Conservation (phyloP, 2,113 vertebrate genomes). For the Mesoclemmys tuberculata region DNA sequence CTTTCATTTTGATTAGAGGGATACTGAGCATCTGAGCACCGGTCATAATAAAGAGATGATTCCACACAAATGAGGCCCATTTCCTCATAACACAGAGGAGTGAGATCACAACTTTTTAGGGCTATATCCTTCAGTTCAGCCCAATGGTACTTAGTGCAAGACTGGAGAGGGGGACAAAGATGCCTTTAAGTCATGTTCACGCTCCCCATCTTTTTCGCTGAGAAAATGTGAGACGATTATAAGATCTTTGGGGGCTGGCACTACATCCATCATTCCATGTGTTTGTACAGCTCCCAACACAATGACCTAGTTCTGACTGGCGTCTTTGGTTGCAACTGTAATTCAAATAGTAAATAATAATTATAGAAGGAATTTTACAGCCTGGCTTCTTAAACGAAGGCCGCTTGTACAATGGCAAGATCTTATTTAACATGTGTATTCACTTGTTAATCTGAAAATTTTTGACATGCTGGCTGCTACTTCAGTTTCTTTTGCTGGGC, state of each 20-base stretch:
- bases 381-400: neutral
- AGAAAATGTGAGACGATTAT: conserved; percentile 32
- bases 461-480: conserved; percentile 1
- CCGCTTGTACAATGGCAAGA: neutral
- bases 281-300: neutral
- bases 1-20: neutral
- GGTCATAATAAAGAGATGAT: neutral
- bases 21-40: neutral
- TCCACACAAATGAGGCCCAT: neutral
- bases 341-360: conserved; percentile 51
- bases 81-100: conserved; percentile 31
- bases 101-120: conserved; percentile 37
- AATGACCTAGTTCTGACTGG: neutral
- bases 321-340: conserved; percentile 6
- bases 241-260: neutral
- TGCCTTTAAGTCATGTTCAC: neutral
- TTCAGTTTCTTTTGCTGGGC: neutral
- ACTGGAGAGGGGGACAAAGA: neutral
- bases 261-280: neutral
- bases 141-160: neutral
- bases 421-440: conserved; percentile 7
- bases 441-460: conserved; percentile 19
- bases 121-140: conserved; percentile 6
- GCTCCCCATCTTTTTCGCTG: neutral
- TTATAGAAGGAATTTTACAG: conserved; percentile 31